phyloP scores from a whole-genome alignment of 53 echinoderm and acorn worm species.

The Hippasteria phrygiana region DNA sequence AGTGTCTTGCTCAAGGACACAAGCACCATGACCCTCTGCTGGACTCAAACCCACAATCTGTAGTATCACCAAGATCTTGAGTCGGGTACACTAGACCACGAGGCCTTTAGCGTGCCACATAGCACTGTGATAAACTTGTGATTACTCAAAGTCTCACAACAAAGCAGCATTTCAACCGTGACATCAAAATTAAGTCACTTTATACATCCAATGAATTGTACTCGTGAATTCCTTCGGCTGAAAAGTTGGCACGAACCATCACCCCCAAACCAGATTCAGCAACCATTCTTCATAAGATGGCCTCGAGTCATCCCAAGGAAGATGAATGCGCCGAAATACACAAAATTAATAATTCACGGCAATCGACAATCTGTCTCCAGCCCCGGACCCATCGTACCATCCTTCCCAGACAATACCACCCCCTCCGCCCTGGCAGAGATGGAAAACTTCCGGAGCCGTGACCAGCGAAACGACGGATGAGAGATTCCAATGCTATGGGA shows the following conservation, averaged over 20 bases:
- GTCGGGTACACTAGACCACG: no score
- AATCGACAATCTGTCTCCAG: constrained; percentile 3
- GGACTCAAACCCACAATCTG: no score
- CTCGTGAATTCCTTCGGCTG: not conserved
- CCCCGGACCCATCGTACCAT: not conserved
- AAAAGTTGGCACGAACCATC: not conserved
- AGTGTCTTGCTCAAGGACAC: no score
- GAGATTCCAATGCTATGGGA: not conserved
- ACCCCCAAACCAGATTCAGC: not conserved
- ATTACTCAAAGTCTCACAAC: no score
- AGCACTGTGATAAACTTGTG: no score
- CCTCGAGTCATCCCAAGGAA: not conserved
- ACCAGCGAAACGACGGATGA: not conserved
- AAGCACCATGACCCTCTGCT: no score
- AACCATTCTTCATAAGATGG: not conserved
- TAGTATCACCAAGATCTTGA: no score
- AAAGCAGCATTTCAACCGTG: no score
- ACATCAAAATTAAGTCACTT: no score
- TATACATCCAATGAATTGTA: no score
- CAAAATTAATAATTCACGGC: constrained; percentile 47
- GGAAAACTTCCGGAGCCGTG: constrained; percentile 7
- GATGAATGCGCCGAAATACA: not conserved
- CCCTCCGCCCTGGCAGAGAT: not conserved
- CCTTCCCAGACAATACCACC: not conserved
- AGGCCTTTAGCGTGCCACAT: no score